phyloP scores from a whole-genome alignment of 2,797 vertebrate species.

The Pangasius macronema region DNA sequence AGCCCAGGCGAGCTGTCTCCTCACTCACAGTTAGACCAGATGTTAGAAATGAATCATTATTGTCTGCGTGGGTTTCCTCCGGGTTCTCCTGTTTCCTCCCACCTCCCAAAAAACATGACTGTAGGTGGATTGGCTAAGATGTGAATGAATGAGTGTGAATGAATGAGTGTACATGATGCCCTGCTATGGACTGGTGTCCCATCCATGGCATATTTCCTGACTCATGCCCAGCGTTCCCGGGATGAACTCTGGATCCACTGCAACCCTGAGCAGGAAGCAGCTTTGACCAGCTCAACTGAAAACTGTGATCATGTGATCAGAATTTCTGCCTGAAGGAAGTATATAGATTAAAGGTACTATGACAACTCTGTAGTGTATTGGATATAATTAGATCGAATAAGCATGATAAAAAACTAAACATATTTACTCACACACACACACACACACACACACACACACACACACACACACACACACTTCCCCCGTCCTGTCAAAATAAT shows the following conservation, averaged over 20 bases:
- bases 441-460: background rate
- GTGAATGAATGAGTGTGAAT: background rate
- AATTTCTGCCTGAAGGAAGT: background rate
- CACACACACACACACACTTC: background rate
- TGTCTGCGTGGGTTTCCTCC: background rate
- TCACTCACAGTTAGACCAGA: no score
- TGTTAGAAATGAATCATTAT: background rate
- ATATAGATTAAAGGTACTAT: background rate
- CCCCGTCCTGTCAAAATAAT: slow-evolving; percentile 7
- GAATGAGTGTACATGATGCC: background rate
- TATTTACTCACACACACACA: no score
- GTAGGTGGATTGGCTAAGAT: background rate
- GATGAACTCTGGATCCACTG: background rate
- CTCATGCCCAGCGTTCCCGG: background rate
- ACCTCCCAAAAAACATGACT: background rate
- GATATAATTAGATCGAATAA: background rate
- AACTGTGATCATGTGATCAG: background rate
- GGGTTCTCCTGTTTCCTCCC: background rate
- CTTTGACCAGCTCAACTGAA: background rate
- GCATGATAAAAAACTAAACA: background rate
- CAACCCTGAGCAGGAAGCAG: background rate
- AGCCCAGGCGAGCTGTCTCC: no score
- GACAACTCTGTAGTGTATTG: background rate
- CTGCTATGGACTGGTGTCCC: background rate
- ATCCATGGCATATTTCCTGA: background rate